Evolutionary conservation across 2,113 vertebrate species (phyloP).

Genomic region (Clupea harengus): DNA sequence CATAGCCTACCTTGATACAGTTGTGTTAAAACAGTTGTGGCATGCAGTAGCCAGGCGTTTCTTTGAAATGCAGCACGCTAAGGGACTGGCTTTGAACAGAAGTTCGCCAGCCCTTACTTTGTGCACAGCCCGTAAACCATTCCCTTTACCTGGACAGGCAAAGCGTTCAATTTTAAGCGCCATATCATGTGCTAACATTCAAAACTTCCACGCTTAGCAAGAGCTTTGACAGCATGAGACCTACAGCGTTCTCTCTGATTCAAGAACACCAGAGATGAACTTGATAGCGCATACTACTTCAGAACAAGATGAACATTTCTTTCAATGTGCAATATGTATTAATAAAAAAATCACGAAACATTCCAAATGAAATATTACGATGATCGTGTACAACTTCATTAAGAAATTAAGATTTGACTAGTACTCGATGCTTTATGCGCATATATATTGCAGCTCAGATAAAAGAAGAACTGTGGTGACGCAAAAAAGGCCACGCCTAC

Average conservation of each 20-base stretch:
- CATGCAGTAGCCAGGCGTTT: constrained; percentile 70
- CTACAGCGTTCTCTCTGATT: not conserved
- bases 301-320: not conserved
- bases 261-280: not conserved
- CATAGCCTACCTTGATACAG: constrained; percentile 69
- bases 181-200: constrained; percentile 55
- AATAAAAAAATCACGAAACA: not conserved
- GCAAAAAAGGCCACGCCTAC: not conserved
- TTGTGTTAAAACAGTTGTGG: constrained; percentile 75
- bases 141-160: constrained; percentile 72
- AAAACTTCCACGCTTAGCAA: not conserved
- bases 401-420: not conserved
- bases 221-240: constrained; percentile 6
- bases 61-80: constrained; percentile 74
- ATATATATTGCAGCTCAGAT: not conserved
- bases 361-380: not conserved
- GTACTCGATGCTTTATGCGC: not conserved
- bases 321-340: not conserved
- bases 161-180: constrained; percentile 74
- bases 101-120: constrained; percentile 67
- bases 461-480: not conserved
- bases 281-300: not conserved
- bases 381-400: not conserved
- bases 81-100: constrained; percentile 71
- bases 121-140: constrained; percentile 71